Evolutionary conservation across 2,797 vertebrate species (phyloP), one percentile per base, ranked within the genome.

Genomic region (Nyctibius grandis): DNA sequence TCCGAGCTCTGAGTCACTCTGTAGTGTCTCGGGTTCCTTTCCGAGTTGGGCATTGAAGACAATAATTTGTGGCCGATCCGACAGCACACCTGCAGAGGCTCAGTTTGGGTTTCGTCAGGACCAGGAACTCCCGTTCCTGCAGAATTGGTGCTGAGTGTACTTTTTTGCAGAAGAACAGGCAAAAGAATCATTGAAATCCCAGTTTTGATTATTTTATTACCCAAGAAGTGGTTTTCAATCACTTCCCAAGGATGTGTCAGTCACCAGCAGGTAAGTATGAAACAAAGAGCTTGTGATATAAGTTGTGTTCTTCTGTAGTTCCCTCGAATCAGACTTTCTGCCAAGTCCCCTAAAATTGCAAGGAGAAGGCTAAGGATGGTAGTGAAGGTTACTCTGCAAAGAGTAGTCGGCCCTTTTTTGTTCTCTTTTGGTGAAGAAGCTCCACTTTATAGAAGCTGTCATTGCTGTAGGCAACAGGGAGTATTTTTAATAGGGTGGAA

Each of bases 1-100:
- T 29, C 38, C 36, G 91, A 56, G 47, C 54, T 57, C 36, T 4
- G 6, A 45, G 44, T 61, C 60, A 5, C 53, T n/a, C 1, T 3
- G 16, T 10, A 9, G 18, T 6, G 56, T 42, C 33, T 54, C 17
- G 5, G 23, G 38, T 51, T 47, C 28, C 29, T 16, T 44, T 40
- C 42, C 0, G 6, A 42, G 25, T 33, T 28, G 5, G n/a, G 22
- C 54, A 34, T n/a, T 2, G 5, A 54, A 59, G 48, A 9, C 3
- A 6, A 2, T 44, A 26, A 23, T 54, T 50, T 57, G 56, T 64
- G 69, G n/a, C 68, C 1, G 6, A 40, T 51, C 28, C 31, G 44
- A 22, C 29, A 44, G 40, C 50, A 23, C 47, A 21, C 53, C 45
- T 40, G 15, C 11, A 15, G 16, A 56, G 33, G 19, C 16, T 50